Percentiles rank a stretch among this genome's conserved stretches.
phyloP scores from a whole-genome alignment of 2,888 invertebrate species.

The Hypselothyrea guttata region DNA sequence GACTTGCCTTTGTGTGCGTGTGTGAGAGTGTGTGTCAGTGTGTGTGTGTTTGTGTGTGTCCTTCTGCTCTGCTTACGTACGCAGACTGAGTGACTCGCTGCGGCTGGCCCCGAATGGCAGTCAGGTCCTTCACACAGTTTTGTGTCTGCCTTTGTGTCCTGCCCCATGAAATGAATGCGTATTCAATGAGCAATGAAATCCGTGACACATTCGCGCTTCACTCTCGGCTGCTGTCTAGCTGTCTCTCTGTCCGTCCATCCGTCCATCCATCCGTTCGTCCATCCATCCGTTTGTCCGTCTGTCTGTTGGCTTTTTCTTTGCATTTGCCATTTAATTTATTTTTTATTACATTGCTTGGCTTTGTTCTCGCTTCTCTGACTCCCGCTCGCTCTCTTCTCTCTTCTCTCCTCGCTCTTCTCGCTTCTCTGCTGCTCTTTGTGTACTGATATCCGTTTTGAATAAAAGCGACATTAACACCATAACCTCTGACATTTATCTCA shows the following conservation, averaged over 20 bases:
- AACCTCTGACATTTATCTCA: slow-evolving; percentile 74
- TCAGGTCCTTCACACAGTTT: slow-evolving; percentile 52
- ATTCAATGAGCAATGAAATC: slow-evolving; percentile 78
- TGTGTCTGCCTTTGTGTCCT: slow-evolving; percentile 17
- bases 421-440: slow-evolving; percentile 7
- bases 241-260: slow-evolving; percentile 13
- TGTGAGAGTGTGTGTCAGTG: slow-evolving; percentile 12
- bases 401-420: too few species aligned
- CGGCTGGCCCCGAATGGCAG: slow-evolving; percentile 71
- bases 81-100: slow-evolving; percentile 78
- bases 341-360: slow-evolving; percentile 67
- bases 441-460: slow-evolving; percentile 74
- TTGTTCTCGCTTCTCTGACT: slow-evolving; percentile 38
- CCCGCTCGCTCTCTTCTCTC: background rate
- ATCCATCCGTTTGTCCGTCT: slow-evolving; percentile 5
- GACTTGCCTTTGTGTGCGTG: slow-evolving; percentile 30
- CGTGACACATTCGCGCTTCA: slow-evolving; percentile 78
- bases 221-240: background rate
- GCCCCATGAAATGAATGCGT: slow-evolving; percentile 73
- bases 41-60: slow-evolving; percentile 54
- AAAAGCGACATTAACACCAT: slow-evolving; percentile 78
- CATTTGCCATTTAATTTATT: slow-evolving; percentile 78
- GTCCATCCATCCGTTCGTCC: too few species aligned
- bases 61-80: slow-evolving; percentile 78
- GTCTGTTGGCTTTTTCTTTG: slow-evolving; percentile 39